Conservation (phyloP, 37 sponge, comb jelly and placozoan species). For the Aphrocallistes beatrix region DNA sequence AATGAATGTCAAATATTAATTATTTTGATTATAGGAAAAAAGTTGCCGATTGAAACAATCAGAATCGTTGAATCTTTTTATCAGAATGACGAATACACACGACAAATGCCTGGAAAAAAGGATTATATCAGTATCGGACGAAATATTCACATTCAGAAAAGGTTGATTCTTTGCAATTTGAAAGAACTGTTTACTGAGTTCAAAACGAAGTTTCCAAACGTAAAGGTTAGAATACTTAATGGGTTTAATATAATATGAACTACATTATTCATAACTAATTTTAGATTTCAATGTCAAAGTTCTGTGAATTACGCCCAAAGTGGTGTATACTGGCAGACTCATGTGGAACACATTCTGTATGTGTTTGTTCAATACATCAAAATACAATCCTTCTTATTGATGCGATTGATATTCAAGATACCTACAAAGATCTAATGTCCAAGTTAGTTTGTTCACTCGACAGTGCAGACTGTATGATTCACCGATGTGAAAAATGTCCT, state of each 20-base stretch:
- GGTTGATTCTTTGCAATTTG: background rate
- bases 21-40: background rate
- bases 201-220: background rate
- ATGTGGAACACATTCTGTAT: too few relatives aligned
- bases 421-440: background rate
- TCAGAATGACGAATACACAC: background rate
- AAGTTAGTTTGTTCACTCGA: background rate
- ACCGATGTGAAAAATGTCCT: background rate
- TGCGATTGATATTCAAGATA: background rate
- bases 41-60: background rate
- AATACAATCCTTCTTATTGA: background rate
- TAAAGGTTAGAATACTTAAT: background rate
- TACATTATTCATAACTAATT: background rate
- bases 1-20: too few relatives aligned
- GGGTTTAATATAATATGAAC: background rate
- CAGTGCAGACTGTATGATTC: background rate
- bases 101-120: background rate
- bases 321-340: background rate
- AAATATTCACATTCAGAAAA: background rate
- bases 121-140: background rate
- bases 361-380: background rate
- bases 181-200: background rate
- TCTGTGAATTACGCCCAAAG: background rate
- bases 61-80: background rate
- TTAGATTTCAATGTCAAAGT: background rate